phyloP scores from a whole-genome alignment of 2,888 invertebrate genomes.

The Monopis laevigella region DNA sequence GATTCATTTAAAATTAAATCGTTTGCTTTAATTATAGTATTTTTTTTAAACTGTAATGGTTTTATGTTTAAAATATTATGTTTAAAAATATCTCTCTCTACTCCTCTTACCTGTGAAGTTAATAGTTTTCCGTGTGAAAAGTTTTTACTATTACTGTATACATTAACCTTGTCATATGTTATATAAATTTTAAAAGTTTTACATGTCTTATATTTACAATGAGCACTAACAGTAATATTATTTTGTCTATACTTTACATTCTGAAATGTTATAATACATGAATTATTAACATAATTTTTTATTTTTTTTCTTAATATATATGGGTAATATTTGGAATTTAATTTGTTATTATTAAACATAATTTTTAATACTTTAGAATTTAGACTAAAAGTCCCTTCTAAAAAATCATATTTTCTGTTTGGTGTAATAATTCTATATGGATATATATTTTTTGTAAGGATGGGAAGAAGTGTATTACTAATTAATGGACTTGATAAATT shows the following conservation, averaged over 20 bases:
- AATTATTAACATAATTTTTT: neutral
- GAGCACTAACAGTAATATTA: neutral
- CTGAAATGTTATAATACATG: neutral
- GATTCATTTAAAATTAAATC: neutral
- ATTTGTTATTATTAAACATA: neutral
- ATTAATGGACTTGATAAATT: neutral
- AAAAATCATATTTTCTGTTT: neutral
- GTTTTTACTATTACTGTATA: neutral
- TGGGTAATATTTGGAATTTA: neutral
- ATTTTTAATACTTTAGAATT: neutral
- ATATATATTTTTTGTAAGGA: neutral
- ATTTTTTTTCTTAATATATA: neutral
- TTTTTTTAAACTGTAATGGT: neutral
- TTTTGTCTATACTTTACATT: neutral
- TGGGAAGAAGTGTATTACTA: neutral
- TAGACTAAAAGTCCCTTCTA: neutral
- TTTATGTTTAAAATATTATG: neutral
- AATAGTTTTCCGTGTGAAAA: neutral
- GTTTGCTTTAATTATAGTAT: neutral
- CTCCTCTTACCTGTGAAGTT: neutral
- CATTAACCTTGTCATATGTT: neutral
- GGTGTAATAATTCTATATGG: neutral
- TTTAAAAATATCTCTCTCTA: slow-evolving; percentile 1
- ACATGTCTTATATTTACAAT: neutral
- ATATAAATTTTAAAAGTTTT: neutral